These are phyloP conservation scores for Enteromius anoplus DNA, from an alignment of 2,797 vertebrate species.

Conservation along the genomic window DNA sequence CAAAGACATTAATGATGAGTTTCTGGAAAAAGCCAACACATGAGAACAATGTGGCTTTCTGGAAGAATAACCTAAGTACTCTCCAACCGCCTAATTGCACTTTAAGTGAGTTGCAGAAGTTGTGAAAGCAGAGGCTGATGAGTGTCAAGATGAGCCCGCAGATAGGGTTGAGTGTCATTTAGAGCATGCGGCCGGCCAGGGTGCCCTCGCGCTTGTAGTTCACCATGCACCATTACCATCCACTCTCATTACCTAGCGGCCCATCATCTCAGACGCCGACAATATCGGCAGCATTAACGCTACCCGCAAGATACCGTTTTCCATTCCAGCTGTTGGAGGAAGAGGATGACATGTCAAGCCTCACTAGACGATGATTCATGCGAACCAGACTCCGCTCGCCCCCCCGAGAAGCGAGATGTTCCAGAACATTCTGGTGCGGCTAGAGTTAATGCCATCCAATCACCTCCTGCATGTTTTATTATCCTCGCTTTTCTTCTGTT, in stretches of 20 bases:
- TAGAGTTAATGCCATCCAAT: constrained; percentile 45
- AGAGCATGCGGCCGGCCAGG: constrained; percentile 42
- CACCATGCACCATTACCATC: constrained; percentile 50
- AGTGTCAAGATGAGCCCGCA: constrained; percentile 60
- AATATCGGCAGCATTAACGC: constrained; percentile 26
- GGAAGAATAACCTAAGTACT: constrained; percentile 58
- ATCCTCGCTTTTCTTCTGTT: constrained; percentile 48
- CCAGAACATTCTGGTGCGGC: not conserved
- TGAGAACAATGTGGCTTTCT: constrained; percentile 57
- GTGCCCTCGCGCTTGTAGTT: constrained; percentile 40
- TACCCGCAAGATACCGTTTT: constrained; percentile 27
- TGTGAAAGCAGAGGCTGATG: constrained; percentile 56
- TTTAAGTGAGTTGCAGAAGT: constrained; percentile 68
- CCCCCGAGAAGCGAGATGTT: constrained; percentile 24
- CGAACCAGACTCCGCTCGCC: constrained; percentile 8
- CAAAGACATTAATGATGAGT: constrained; percentile 13
- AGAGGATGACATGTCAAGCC: constrained; percentile 29
- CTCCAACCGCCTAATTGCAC: constrained; percentile 57
- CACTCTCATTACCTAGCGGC: constrained; percentile 32
- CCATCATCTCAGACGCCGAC: constrained; percentile 32
- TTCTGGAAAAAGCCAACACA: constrained; percentile 58
- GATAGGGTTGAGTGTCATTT: constrained; percentile 63
- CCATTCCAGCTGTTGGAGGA: constrained; percentile 14
- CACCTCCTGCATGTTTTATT: constrained; percentile 60
- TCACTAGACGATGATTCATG: constrained; percentile 47